Evolutionary conservation across 2,888 invertebrate genomes (phyloP).

Genomic region (Campopleginae sp.): DNA sequence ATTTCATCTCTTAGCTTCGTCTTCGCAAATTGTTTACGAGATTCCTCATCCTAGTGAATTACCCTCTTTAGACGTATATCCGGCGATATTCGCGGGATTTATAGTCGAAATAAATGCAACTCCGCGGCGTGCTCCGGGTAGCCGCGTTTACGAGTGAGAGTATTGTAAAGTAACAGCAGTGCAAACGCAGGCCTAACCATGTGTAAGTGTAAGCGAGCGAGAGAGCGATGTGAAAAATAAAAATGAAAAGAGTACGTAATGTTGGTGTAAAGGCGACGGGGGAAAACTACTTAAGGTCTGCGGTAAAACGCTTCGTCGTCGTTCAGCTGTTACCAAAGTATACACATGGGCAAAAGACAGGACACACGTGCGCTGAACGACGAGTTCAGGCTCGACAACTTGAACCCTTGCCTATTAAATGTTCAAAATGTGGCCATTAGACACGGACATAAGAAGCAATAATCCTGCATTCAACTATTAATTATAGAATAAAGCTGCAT

Average conservation of each 20-base stretch:
- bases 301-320: conserved; percentile 57
- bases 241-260: conserved; percentile 28
- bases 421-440: conserved; percentile 34
- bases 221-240: background rate
- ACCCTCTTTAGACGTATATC: conserved; percentile 65
- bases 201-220: background rate
- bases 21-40: conserved; percentile 65
- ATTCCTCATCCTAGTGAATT: conserved; percentile 60
- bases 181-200: conserved; percentile 20
- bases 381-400: conserved; percentile 20
- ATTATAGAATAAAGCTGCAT: conserved; percentile 5
- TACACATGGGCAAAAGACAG: conserved; percentile 25
- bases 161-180: conserved; percentile 50
- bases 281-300: conserved; percentile 62
- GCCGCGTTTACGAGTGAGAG: conserved; percentile 62
- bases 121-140: conserved; percentile 44
- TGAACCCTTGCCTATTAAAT: conserved; percentile 41
- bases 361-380: conserved; percentile 46
- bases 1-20: conserved; percentile 59
- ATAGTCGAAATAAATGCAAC: conserved; percentile 67
- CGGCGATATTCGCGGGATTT: conserved; percentile 66
- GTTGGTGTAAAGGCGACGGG: conserved; percentile 28
- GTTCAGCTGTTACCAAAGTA: conserved; percentile 63
- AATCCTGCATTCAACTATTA: conserved; percentile 23
- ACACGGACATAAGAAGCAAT: conserved; percentile 7